Conservation (phyloP, 2,113 vertebrate genomes). For the Tichodroma muraria region DNA sequence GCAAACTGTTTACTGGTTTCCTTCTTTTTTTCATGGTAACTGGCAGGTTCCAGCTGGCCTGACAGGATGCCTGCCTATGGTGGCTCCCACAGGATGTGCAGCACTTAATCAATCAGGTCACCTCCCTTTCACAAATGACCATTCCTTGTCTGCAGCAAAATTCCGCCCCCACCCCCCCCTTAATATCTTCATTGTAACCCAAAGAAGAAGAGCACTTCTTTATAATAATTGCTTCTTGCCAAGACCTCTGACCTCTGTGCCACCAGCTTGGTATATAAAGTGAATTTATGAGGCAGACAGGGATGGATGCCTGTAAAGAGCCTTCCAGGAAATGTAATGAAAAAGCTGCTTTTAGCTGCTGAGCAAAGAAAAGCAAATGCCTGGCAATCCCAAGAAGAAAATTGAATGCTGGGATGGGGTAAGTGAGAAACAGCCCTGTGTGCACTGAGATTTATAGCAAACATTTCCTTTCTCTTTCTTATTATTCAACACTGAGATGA, state of each 20-base stretch:
- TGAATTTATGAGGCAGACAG: slow-evolving; percentile 55
- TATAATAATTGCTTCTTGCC: slow-evolving; percentile 31
- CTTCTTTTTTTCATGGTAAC: background rate
- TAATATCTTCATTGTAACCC: slow-evolving; percentile 11
- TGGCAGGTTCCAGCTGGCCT: background rate
- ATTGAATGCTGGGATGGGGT: slow-evolving; percentile 25
- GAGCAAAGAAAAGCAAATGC: slow-evolving; percentile 28
- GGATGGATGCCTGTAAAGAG: slow-evolving; percentile 28
- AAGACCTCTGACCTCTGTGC: slow-evolving; percentile 34
- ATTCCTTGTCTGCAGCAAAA: background rate
- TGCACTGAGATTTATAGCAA: slow-evolving; percentile 31
- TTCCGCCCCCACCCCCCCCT: background rate
- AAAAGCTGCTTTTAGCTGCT: slow-evolving; percentile 51
- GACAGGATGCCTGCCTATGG: background rate
- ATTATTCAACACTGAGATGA: slow-evolving; percentile 44
- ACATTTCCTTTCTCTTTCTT: slow-evolving; percentile 41
- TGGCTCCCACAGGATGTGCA: background rate
- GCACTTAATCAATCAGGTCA: background rate
- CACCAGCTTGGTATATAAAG: slow-evolving; percentile 41
- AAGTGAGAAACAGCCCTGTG: background rate
- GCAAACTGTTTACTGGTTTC: background rate
- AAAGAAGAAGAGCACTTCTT: slow-evolving; percentile 4
- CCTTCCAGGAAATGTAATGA: slow-evolving; percentile 61
- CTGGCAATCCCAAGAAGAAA: slow-evolving; percentile 44
- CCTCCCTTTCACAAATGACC: background rate